Evolutionary conservation across 2,113 vertebrate species (phyloP), one percentile per base, ranked within the genome.

Genomic region (Choloepus hoffmanni): DNA sequence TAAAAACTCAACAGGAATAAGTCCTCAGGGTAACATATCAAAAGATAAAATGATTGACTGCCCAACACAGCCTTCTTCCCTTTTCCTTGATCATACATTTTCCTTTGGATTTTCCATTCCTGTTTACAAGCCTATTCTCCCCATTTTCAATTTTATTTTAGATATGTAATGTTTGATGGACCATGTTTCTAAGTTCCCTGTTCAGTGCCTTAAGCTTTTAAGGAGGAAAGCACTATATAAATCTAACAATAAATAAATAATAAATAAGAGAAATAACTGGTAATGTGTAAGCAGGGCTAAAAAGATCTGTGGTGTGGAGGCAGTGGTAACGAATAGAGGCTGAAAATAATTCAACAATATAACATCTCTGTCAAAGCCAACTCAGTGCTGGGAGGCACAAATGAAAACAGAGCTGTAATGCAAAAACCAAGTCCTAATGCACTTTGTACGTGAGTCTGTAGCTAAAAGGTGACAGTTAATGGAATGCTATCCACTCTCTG

Each of bases 221-320:
- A 28, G 43, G 62, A 79, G 33, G n/a, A 96, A 96, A 94, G 24
- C 21, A 92, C 67, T 81, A 92, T 85, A 97, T 96, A 96, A 96
- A 97, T 96, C 88, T 95, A 94, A 87, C 53, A 96, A 96, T 92
- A 94, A 95, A 96, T 96, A 93, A 97, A 89, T 92, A 95, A 93
- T 91, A 96, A 96, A 96, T 95, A 96, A 95, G 60, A 95, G 19
- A 95, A 97, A 94, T 96, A 96, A 95, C 77, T 88, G n/a, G 67
- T 53, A 81, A 88, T 81, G n/a, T 94, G 65, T 88, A 36, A 76
- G 53, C 60, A 16, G 26, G 12, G 24, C 91, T 96, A 92, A 92
- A 92, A 85, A 73, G 58, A 95, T 94, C 88, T 85, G 65, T 88
- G 50, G 28, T 9, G 45, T 50, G 28, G 15, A 33, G 23, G 21